Conservation (phyloP, 2,113 vertebrate genomes). For the Naja naja region DNA sequence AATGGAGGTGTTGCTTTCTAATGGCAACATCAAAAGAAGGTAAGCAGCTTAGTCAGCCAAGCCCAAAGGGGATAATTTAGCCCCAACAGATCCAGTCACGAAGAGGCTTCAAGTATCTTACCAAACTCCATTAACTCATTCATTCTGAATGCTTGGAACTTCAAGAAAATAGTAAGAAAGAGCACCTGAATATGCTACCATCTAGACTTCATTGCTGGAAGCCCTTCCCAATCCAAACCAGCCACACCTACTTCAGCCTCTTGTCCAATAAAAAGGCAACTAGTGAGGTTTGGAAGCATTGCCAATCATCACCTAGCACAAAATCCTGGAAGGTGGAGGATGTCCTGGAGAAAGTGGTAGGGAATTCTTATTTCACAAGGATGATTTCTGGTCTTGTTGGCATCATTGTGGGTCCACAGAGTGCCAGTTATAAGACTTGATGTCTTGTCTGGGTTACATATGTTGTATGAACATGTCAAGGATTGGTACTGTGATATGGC, state of each 20-base stretch:
- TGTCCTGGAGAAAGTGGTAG: background rate
- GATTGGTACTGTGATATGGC: no score
- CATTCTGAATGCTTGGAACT: background rate
- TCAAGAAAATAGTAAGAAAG: background rate
- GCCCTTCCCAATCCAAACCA: background rate
- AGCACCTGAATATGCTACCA: background rate
- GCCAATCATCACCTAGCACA: background rate
- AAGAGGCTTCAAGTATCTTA: background rate
- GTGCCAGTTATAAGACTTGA: background rate
- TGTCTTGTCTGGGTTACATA: background rate
- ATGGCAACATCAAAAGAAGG: background rate
- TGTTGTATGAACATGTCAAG: background rate
- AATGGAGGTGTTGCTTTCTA: background rate
- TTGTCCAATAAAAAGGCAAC: background rate
- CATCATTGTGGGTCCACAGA: background rate
- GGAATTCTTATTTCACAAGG: background rate
- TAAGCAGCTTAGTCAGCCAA: background rate
- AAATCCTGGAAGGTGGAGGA: background rate
- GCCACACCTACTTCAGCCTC: background rate
- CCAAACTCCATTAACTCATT: background rate
- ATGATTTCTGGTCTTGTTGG: background rate
- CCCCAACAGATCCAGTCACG: background rate
- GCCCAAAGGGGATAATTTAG: background rate
- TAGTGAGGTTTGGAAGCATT: background rate
- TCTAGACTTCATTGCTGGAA: background rate